A percentile compares a stretch with the other conserved stretches of the same genome.
Evolutionary conservation across 2,113 vertebrate species (phyloP).

Genomic region (Protobothrops mucrosquamatus): DNA sequence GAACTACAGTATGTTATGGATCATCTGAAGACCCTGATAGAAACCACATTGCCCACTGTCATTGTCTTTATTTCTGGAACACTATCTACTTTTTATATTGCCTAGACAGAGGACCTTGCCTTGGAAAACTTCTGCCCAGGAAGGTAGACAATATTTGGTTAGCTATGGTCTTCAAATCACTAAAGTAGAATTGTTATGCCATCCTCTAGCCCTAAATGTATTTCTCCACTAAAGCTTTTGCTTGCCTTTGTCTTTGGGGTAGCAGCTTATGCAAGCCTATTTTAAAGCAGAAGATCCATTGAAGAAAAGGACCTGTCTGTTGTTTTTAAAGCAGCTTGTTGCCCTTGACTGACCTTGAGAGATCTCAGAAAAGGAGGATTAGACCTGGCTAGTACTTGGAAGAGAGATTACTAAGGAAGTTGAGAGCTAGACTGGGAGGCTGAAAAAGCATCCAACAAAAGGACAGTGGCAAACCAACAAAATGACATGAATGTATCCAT

Average conservation of each 20-base stretch:
- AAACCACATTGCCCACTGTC: background rate
- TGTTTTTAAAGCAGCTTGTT: background rate
- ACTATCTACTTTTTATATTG: background rate
- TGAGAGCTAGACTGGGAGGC: background rate
- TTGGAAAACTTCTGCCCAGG: background rate
- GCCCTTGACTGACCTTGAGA: background rate
- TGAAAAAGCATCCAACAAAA: background rate
- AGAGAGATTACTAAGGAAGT: background rate
- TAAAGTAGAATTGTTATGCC: background rate
- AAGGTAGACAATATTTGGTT: background rate
- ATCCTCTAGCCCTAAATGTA: background rate
- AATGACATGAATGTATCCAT: background rate
- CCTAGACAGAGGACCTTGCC: background rate
- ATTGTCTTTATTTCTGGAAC: background rate
- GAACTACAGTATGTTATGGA: background rate
- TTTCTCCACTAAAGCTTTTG: background rate
- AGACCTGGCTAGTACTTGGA: background rate
- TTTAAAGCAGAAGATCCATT: background rate
- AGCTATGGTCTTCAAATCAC: background rate
- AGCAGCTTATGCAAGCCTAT: background rate
- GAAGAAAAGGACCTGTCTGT: background rate
- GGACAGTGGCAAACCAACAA: background rate
- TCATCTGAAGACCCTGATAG: background rate
- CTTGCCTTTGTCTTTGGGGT: background rate
- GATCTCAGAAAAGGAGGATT: background rate